These are phyloP conservation scores for Cordilura impudica DNA, from an alignment of 2,888 invertebrate species.

Conservation along the genomic window DNA sequence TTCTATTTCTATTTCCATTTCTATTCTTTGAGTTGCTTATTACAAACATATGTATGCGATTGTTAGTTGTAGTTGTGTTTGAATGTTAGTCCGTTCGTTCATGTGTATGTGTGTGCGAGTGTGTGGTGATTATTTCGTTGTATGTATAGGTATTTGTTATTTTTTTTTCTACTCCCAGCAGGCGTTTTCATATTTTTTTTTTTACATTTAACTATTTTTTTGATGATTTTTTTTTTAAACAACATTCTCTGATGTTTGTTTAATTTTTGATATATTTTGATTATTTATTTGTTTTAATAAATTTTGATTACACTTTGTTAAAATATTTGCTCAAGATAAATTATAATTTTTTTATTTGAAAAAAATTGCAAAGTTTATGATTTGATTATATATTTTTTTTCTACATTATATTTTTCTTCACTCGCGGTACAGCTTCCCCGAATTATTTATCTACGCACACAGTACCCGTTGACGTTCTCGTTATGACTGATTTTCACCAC, in stretches of 20 bases:
- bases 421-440: constrained; percentile 59
- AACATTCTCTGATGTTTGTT: constrained; percentile 30
- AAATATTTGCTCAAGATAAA: background rate
- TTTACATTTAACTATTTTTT: constrained; percentile 55
- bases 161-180: constrained; percentile 59
- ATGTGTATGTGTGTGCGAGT: constrained; percentile 7
- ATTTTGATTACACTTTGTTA: constrained; percentile 39
- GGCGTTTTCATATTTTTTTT: constrained; percentile 64
- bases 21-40: constrained; percentile 38
- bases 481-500: constrained; percentile 78
- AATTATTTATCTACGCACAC: constrained; percentile 69
- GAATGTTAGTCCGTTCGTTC: background rate
- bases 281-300: background rate
- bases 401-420: constrained; percentile 47
- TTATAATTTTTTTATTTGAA: constrained; percentile 1
- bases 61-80: constrained; percentile 23
- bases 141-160: constrained; percentile 61
- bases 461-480: constrained; percentile 79
- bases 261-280: background rate
- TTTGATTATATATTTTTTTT: constrained; percentile 54
- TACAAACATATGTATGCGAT: constrained; percentile 53
- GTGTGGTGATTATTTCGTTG: constrained; percentile 58
- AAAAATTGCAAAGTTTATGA: constrained; percentile 35
- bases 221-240: constrained; percentile 13
- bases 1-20: background rate